Conservation (phyloP, 2,888 invertebrate species). For the Bhutanitis thaidina region DNA sequence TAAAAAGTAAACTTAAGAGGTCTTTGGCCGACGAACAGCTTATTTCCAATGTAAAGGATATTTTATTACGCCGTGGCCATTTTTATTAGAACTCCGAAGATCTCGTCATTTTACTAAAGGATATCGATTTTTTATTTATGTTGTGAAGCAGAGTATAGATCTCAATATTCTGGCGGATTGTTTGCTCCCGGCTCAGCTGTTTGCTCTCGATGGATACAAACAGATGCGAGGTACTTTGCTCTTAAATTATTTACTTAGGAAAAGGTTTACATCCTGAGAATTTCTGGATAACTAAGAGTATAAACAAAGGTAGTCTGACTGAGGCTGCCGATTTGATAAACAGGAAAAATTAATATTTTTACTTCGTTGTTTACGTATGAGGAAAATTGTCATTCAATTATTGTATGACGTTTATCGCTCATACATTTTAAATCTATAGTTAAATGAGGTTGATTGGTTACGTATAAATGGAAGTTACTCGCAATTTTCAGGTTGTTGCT, state of each 20-base stretch:
- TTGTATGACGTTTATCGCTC: background rate
- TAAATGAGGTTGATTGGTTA: too few relatives aligned
- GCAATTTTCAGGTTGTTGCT: too few relatives aligned
- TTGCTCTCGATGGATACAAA: conserved; percentile 11
- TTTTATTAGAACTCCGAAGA: conserved; percentile 13
- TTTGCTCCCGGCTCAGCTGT: conserved; percentile 4
- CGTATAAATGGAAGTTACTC: too few relatives aligned
- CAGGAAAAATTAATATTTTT: background rate
- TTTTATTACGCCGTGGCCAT: conserved; percentile 18
- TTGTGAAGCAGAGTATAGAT: conserved; percentile 5
- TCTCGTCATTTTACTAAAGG: background rate
- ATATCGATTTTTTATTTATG: background rate
- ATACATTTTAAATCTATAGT: background rate
- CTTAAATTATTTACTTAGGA: conserved; percentile 11
- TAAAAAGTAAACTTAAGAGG: conserved; percentile 34
- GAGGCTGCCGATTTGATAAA: background rate
- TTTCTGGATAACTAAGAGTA: background rate
- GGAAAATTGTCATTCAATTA: background rate
- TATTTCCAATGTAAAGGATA: conserved; percentile 29
- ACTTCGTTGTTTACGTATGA: background rate
- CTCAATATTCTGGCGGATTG: conserved; percentile 11
- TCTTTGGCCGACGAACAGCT: conserved; percentile 35
- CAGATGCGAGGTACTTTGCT: conserved; percentile 3
- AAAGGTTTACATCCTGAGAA: conserved; percentile 5
- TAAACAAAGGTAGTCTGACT: conserved; percentile 4